phyloP scores from a whole-genome alignment of 2,113 vertebrate genomes.

The Anseranas semipalmata region DNA sequence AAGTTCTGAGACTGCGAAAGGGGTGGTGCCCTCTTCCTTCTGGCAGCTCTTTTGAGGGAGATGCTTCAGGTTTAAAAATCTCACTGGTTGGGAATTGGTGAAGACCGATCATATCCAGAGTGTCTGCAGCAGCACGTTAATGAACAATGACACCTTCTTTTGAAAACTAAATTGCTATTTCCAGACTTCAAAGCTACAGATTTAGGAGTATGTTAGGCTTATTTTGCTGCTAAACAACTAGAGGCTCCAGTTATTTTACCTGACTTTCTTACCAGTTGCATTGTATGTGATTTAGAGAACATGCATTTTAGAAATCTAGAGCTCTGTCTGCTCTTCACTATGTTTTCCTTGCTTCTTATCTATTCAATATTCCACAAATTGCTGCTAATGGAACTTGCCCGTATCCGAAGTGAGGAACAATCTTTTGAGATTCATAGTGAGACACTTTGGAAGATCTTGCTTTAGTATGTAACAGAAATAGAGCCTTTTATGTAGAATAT shows the following conservation, averaged over 20 bases:
- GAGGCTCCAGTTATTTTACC: fast-evolving
- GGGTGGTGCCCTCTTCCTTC: background rate
- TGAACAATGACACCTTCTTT: background rate
- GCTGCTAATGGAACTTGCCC: background rate
- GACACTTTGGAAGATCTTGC: background rate
- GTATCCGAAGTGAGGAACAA: background rate
- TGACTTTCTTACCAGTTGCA: background rate
- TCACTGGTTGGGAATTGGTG: background rate
- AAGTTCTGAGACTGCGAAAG: background rate
- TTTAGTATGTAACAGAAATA: background rate
- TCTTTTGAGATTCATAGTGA: background rate
- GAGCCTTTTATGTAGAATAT: background rate
- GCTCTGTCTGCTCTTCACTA: background rate
- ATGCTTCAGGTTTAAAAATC: background rate
- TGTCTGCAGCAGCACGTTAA: background rate
- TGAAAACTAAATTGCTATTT: background rate
- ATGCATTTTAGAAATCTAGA: background rate
- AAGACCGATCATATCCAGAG: background rate
- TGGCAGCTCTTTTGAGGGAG: background rate
- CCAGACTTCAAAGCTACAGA: background rate
- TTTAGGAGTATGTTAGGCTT: background rate
- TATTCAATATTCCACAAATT: background rate
- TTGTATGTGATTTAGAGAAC: background rate
- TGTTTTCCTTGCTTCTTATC: background rate
- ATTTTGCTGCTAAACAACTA: background rate